These are phyloP conservation scores for Ptychodera flava DNA, from an alignment of 35 echinoderm and acorn worm genomes.

Conservation along the genomic window DNA sequence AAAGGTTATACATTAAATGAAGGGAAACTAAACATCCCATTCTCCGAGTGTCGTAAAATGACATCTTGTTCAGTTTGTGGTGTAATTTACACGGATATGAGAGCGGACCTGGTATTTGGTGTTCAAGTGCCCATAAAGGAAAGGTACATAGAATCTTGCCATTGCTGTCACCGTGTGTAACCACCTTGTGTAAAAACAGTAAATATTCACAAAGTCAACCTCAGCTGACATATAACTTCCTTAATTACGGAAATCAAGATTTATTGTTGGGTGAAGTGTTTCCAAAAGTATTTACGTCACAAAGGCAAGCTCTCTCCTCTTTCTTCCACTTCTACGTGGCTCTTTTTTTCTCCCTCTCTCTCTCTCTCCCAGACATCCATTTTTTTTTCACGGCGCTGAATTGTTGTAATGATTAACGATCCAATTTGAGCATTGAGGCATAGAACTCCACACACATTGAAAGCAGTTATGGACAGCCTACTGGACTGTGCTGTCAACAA, in stretches of 20 bases:
- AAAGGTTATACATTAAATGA: too few species aligned
- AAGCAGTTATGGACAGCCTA: background rate
- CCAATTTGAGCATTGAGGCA: background rate
- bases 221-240: background rate
- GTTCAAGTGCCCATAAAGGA: background rate
- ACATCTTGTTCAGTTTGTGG: too few species aligned
- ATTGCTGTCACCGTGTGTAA: background rate
- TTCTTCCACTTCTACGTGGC: too few species aligned
- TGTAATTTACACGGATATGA: too few species aligned
- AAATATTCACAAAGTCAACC: background rate
- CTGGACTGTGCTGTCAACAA: background rate
- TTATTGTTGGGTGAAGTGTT: background rate
- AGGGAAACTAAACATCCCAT: too few species aligned
- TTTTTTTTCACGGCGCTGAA: background rate
- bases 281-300: background rate
- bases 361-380: too few species aligned
- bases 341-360: background rate
- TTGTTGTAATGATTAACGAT: background rate
- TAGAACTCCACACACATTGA: background rate
- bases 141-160: background rate
- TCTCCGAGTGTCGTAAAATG: too few species aligned
- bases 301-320: too few species aligned
- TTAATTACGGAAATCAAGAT: background rate
- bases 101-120: too few species aligned
- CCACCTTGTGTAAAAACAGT: background rate